Evolutionary conservation across 2,888 invertebrate genomes (phyloP).

Genomic region (Caenorhabditis plicata): DNA sequence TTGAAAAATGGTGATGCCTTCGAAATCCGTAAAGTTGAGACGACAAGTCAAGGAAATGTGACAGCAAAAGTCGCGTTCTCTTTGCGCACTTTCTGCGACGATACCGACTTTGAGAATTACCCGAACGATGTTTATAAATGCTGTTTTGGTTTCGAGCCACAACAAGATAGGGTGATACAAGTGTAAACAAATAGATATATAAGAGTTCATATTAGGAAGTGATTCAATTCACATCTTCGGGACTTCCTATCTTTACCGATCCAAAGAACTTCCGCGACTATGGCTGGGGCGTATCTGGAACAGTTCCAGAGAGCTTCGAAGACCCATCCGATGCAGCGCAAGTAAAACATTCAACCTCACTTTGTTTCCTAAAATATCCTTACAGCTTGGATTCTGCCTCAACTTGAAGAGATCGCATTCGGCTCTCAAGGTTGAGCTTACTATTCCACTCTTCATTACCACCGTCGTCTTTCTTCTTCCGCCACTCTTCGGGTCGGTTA

Average conservation of each 20-base stretch:
- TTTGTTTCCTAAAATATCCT: neutral
- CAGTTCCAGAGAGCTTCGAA: constrained; percentile 54
- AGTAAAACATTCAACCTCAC: constrained; percentile 8
- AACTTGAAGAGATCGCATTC: constrained; percentile 61
- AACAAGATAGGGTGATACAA: constrained; percentile 40
- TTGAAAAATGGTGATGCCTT: constrained; percentile 63
- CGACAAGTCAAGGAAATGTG: constrained; percentile 58
- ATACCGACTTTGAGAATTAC: constrained; percentile 62
- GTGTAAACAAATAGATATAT: neutral
- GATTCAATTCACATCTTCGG: constrained; percentile 57
- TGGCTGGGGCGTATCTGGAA: constrained; percentile 60
- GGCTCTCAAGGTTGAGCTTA: constrained; percentile 56
- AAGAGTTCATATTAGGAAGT: constrained; percentile 44
- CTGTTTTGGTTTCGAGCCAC: constrained; percentile 61
- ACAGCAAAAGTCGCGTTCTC: constrained; percentile 61
- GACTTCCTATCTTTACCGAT: constrained; percentile 64
- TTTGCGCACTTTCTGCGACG: constrained; percentile 63
- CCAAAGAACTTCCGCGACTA: constrained; percentile 65
- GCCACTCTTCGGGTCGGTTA: constrained; percentile 58
- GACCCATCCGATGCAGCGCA: constrained; percentile 57
- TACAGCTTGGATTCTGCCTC: constrained; percentile 61
- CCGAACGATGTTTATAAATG: constrained; percentile 64
- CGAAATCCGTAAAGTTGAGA: constrained; percentile 58
- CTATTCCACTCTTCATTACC: constrained; percentile 55
- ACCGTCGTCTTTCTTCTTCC: constrained; percentile 59